phyloP scores from a whole-genome alignment of 2,888 invertebrate genomes.

The Melipona bicolor region DNA sequence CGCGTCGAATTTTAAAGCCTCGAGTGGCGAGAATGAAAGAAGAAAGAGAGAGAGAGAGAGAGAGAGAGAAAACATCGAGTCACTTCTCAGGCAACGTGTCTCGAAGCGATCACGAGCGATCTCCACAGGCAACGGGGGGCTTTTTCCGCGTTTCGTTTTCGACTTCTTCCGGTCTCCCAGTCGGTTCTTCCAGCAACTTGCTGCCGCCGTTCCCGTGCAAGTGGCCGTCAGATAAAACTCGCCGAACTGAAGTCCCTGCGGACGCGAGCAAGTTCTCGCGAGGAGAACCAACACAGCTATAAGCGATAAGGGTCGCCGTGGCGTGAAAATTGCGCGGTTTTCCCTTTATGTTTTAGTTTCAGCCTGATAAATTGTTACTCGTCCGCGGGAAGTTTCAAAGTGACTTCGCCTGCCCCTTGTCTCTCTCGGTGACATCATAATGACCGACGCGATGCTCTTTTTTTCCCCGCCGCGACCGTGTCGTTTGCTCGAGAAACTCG shows the following conservation, averaged over 20 bases:
- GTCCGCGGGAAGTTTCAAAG: conserved; percentile 23
- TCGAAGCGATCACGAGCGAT: not conserved
- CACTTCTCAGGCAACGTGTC: conserved; percentile 13
- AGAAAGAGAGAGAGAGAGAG: not conserved
- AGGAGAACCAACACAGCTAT: conserved; percentile 6
- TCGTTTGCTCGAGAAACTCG: conserved; percentile 8
- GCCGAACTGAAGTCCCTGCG: conserved; percentile 51
- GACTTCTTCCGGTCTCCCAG: conserved; percentile 18
- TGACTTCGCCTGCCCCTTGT: not conserved
- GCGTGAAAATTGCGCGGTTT: conserved; percentile 49
- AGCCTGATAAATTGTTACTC: conserved; percentile 61
- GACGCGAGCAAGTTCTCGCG: conserved; percentile 46
- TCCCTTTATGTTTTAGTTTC: conserved; percentile 35
- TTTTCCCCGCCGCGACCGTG: not conserved
- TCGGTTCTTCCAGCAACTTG: conserved; percentile 31
- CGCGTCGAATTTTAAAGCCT: not conserved
- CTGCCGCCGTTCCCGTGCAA: conserved; percentile 46
- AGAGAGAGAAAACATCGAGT: not conserved
- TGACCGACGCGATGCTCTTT: conserved; percentile 21
- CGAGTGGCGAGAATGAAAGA: not conserved
- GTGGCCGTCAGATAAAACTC: conserved; percentile 69
- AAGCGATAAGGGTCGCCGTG: conserved; percentile 56
- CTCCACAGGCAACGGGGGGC: not conserved
- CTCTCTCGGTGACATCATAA: conserved; percentile 11
- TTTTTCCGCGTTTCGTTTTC: conserved; percentile 19